Evolutionary conservation across 2,888 invertebrate species (phyloP).

Genomic region (Geotrupes spiniger): DNA sequence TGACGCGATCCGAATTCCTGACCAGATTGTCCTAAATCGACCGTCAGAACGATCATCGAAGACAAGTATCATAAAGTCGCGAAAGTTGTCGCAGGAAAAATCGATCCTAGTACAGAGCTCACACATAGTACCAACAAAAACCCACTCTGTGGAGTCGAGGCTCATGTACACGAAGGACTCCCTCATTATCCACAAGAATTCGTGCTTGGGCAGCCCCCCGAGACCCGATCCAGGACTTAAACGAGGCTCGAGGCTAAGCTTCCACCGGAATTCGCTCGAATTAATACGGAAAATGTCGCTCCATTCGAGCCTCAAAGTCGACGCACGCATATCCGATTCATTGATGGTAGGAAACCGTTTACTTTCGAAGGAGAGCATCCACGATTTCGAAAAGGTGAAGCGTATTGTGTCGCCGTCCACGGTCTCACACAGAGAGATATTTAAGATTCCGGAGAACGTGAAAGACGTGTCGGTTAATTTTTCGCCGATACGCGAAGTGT

Average conservation of each 20-base stretch:
- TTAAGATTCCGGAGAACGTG: slow-evolving; percentile 22
- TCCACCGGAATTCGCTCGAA: slow-evolving; percentile 25
- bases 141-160: slow-evolving; percentile 11
- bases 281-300: slow-evolving; percentile 21
- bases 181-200: slow-evolving; percentile 19
- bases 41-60: slow-evolving; percentile 13
- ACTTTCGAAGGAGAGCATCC: not conserved
- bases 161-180: slow-evolving; percentile 15
- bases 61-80: not conserved
- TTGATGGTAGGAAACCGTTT: not conserved
- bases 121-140: too few species aligned
- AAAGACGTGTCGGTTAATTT: slow-evolving; percentile 19
- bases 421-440: slow-evolving; percentile 33
- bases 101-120: too few species aligned
- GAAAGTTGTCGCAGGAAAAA: not conserved
- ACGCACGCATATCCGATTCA: not conserved
- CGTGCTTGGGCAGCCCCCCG: slow-evolving; percentile 1
- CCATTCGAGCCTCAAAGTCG: not conserved
- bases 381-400: not conserved
- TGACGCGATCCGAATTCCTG: slow-evolving; percentile 16
- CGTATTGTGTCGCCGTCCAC: slow-evolving; percentile 15
- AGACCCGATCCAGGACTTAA: not conserved
- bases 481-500: slow-evolving; percentile 18
- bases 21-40: slow-evolving; percentile 14
- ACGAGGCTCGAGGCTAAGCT: slow-evolving; percentile 20